phyloP scores from a whole-genome alignment of 1,140 invertebrate genomes.

The Pseudachorutes palmiensis region DNA sequence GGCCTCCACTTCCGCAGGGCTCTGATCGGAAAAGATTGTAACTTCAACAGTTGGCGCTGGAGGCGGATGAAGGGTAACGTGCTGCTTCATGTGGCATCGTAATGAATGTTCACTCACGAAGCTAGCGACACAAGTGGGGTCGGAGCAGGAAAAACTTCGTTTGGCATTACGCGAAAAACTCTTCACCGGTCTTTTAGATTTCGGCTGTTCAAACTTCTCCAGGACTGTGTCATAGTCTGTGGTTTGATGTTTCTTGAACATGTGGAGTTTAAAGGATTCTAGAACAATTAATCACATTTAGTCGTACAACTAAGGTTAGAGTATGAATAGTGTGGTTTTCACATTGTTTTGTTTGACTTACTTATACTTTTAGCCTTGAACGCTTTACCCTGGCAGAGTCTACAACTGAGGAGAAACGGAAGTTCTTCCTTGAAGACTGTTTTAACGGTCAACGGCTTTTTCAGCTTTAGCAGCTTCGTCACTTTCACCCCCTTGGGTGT shows the following conservation, averaged over 20 bases:
- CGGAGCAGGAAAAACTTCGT: background rate
- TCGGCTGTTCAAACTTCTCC: background rate
- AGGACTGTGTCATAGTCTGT: background rate
- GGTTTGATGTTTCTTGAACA: conserved; percentile 17
- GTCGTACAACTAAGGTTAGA: background rate
- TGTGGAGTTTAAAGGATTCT: conserved; percentile 26
- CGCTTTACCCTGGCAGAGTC: background rate
- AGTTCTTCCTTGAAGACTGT: background rate
- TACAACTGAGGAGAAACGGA: background rate
- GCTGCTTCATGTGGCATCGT: conserved; percentile 30
- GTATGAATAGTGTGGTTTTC: background rate
- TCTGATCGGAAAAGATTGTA: too few species aligned
- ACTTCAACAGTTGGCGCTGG: background rate
- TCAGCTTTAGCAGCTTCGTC: background rate
- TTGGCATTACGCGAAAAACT: background rate
- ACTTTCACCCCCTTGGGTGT: background rate
- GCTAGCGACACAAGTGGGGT: conserved; percentile 16
- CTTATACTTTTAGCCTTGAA: background rate
- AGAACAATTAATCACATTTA: background rate
- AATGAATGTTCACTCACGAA: conserved; percentile 31
- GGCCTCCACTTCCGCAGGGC: too few species aligned
- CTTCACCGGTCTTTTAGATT: background rate
- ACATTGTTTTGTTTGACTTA: background rate
- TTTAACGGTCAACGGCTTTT: background rate
- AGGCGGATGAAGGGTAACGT: conserved; percentile 9